Evolutionary conservation across 2,113 vertebrate genomes (phyloP).

Genomic region (Hippocampus zosterae): DNA sequence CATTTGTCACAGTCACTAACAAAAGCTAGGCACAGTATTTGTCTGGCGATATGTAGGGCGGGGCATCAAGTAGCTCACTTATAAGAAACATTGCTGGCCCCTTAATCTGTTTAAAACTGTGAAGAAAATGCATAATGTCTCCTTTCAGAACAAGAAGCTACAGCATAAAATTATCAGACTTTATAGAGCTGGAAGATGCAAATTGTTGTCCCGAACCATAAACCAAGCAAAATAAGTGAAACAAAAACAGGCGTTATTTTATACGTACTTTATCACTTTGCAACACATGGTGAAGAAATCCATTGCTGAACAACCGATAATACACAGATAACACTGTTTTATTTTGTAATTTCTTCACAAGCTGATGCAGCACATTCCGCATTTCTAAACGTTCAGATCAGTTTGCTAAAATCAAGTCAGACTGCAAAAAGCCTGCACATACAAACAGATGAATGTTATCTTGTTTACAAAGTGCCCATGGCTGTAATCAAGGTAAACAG

Average conservation of each 20-base stretch:
- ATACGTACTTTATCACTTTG: slow-evolving; percentile 11
- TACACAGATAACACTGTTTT: slow-evolving; percentile 2
- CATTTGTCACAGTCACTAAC: background rate
- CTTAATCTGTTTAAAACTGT: background rate
- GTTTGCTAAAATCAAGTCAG: background rate
- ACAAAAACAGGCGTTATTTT: slow-evolving; percentile 8
- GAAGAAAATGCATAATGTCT: background rate
- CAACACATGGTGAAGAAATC: slow-evolving; percentile 11
- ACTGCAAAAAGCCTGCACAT: background rate
- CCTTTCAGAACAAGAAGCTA: background rate
- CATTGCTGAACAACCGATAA: background rate
- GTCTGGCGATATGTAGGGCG: background rate
- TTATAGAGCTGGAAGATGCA: slow-evolving; percentile 1
- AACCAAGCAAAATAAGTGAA: slow-evolving; percentile 22
- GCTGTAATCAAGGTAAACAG: background rate
- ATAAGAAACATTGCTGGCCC: background rate
- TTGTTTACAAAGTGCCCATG: background rate
- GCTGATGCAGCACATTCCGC: background rate
- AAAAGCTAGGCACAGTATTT: background rate
- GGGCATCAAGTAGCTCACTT: background rate
- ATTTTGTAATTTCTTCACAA: background rate
- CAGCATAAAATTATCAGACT: background rate
- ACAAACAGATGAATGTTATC: background rate
- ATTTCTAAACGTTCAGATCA: background rate
- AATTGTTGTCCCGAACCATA: slow-evolving; percentile 1